Conservation (phyloP, 53 echinoderm and acorn worm genomes). For the Hippasteria phrygiana region DNA sequence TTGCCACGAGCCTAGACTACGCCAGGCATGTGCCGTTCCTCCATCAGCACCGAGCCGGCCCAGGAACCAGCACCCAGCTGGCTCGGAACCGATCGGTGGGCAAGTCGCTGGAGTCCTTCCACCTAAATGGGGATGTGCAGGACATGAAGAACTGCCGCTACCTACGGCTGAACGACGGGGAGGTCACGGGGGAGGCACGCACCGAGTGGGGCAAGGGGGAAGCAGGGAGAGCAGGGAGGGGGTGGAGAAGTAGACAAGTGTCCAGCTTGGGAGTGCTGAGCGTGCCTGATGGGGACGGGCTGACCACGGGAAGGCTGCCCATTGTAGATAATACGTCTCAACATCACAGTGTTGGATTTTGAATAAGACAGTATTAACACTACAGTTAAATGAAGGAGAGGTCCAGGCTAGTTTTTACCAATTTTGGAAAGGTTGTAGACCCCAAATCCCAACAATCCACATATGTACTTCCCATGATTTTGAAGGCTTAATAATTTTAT, state of each 20-base stretch:
- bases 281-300: slow-evolving; percentile 31
- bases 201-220: neutral
- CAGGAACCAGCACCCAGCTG: too few relatives aligned
- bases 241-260: neutral
- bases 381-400: neutral
- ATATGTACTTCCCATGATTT: too few relatives aligned
- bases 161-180: slow-evolving; percentile 60
- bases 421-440: too few relatives aligned
- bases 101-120: slow-evolving; percentile 54
- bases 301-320: neutral
- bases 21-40: slow-evolving; percentile 30
- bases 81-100: slow-evolving; percentile 39
- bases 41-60: neutral
- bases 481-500: neutral
- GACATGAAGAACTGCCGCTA: slow-evolving; percentile 85
- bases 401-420: too few relatives aligned
- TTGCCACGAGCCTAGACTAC: slow-evolving; percentile 22
- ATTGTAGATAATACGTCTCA: neutral
- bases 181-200: slow-evolving; percentile 32
- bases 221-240: neutral
- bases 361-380: neutral
- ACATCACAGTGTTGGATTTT: neutral
- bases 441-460: too few relatives aligned
- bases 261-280: slow-evolving; percentile 75
- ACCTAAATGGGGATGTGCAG: slow-evolving; percentile 66